Evolutionary conservation across 2,113 vertebrate species (phyloP).

Genomic region (Procavia capensis): DNA sequence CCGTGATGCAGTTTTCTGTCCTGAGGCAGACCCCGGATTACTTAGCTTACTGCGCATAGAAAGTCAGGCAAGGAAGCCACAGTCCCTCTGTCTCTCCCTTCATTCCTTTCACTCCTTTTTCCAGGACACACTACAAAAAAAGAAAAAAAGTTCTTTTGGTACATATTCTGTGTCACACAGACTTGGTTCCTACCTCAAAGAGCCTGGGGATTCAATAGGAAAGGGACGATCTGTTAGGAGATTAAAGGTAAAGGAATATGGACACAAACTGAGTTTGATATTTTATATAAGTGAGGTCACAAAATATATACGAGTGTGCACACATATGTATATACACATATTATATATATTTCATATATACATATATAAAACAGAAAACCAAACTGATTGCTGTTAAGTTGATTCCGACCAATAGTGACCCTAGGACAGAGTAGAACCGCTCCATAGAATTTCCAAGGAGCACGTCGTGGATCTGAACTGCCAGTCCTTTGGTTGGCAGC

Average conservation of each 20-base stretch:
- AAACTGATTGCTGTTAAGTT: too few relatives aligned
- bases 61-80: neutral
- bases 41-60: neutral
- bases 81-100: neutral
- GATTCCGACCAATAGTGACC: too few relatives aligned
- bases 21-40: neutral
- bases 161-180: neutral
- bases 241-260: neutral
- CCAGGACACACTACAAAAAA: neutral
- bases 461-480: too few relatives aligned
- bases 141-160: neutral
- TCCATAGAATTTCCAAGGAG: too few relatives aligned
- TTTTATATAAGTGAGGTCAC: neutral
- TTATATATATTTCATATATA: too few relatives aligned
- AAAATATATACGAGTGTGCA: too few relatives aligned
- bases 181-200: neutral
- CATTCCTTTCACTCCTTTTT: neutral
- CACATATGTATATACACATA: too few relatives aligned
- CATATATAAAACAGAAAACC: too few relatives aligned
- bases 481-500: too few relatives aligned
- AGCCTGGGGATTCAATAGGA: neutral
- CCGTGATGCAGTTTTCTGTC: neutral
- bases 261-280: accelerated
- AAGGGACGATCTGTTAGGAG: neutral
- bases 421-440: too few relatives aligned